phyloP scores from a whole-genome alignment of 2,888 invertebrate genomes.

The Campoplex nolae region DNA sequence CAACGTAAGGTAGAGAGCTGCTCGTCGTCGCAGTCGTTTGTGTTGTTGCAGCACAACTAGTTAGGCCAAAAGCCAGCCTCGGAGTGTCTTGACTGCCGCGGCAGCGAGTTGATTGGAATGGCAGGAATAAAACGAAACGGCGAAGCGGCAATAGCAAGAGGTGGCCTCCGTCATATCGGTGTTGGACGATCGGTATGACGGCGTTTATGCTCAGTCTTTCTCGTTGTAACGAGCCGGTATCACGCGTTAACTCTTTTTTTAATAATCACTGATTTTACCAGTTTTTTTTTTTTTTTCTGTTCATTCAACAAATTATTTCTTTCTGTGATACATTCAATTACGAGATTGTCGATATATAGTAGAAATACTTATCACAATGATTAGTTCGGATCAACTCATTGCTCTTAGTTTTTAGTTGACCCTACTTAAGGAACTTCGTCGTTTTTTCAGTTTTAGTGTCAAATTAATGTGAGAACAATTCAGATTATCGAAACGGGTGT shows the following conservation, averaged over 20 bases:
- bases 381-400: not conserved
- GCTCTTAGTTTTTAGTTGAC: not conserved
- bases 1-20: slow-evolving; percentile 35
- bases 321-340: not conserved
- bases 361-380: not conserved
- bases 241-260: slow-evolving; percentile 70
- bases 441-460: not conserved
- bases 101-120: slow-evolving; percentile 72
- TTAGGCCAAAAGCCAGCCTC: slow-evolving; percentile 67
- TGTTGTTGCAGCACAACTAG: slow-evolving; percentile 53
- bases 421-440: not conserved
- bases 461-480: not conserved
- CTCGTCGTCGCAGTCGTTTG: slow-evolving; percentile 27
- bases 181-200: slow-evolving; percentile 58
- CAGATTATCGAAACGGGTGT: slow-evolving; percentile 8
- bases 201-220: slow-evolving; percentile 80
- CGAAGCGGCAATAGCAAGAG: slow-evolving; percentile 70
- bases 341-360: not conserved
- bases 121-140: slow-evolving; percentile 70
- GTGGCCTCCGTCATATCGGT: slow-evolving; percentile 64
- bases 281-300: not conserved
- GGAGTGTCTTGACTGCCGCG: slow-evolving; percentile 59
- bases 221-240: slow-evolving; percentile 79
- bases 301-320: not conserved
- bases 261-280: not conserved